Conservation (phyloP, 2,797 vertebrate species). For the Pangasius djambal region DNA sequence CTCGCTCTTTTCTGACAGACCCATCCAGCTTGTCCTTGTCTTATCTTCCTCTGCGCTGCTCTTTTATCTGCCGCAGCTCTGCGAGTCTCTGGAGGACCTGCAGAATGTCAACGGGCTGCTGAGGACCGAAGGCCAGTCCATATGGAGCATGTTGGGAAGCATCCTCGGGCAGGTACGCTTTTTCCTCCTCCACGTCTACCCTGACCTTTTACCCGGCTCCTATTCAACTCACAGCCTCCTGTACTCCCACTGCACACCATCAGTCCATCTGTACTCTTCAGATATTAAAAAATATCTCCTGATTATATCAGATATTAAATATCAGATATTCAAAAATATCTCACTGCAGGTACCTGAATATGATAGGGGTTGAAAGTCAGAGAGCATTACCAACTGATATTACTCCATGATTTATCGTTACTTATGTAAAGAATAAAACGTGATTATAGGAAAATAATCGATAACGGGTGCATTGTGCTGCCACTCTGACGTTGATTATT, state of each 20-base stretch:
- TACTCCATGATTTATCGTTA: not conserved
- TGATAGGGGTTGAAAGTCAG: not conserved
- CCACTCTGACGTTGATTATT: not conserved
- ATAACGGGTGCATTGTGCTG: not conserved
- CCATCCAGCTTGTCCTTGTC: slow-evolving; percentile 44
- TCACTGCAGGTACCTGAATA: too few relatives aligned
- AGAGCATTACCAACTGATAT: not conserved
- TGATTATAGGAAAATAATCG: not conserved
- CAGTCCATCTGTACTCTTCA: not conserved
- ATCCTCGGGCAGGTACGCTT: slow-evolving; percentile 89
- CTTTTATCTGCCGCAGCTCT: slow-evolving; percentile 78
- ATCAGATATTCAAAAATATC: not conserved
- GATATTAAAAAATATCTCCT: not conserved
- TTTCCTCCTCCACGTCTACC: not conserved
- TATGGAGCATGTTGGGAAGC: slow-evolving; percentile 90
- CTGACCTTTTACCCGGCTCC: slow-evolving; percentile 30
- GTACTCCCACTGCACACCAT: slow-evolving; percentile 11
- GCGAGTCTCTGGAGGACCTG: slow-evolving; percentile 93
- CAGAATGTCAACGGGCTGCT: slow-evolving; percentile 91
- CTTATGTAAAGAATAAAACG: not conserved
- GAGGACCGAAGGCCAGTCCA: slow-evolving; percentile 88
- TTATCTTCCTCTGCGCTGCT: slow-evolving; percentile 59
- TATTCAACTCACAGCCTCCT: slow-evolving; percentile 20
- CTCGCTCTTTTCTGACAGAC: slow-evolving; percentile 22
- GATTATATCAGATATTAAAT: not conserved